Conservation (phyloP, 2,888 invertebrate genomes). For the Neuroscelio doddi region DNA sequence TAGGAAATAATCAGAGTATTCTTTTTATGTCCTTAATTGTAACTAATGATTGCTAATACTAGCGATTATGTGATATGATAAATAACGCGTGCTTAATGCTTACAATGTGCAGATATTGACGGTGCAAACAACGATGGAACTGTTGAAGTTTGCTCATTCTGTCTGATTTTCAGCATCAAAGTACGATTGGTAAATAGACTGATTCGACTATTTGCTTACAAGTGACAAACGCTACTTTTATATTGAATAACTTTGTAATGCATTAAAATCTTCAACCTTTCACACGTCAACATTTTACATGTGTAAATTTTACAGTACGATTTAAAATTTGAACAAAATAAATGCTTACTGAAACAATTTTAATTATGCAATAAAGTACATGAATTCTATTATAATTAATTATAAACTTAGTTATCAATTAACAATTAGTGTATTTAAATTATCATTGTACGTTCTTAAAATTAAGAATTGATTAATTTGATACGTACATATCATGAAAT, state of each 20-base stretch:
- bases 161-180: slow-evolving; percentile 54
- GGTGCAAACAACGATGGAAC: slow-evolving; percentile 48
- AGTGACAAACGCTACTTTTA: background rate
- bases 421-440: no score
- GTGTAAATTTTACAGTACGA: no score
- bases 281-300: background rate
- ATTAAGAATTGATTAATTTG: no score
- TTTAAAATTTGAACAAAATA: no score
- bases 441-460: no score
- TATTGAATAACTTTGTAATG: background rate
- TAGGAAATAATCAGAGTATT: no score
- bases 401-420: no score
- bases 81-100: slow-evolving; percentile 50
- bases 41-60: slow-evolving; percentile 38
- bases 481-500: no score
- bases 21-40: slow-evolving; percentile 6
- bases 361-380: no score
- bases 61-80: slow-evolving; percentile 31
- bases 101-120: slow-evolving; percentile 48
- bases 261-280: background rate
- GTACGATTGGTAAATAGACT: slow-evolving; percentile 38
- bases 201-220: slow-evolving; percentile 27
- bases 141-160: slow-evolving; percentile 47
- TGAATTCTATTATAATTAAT: no score
- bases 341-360: no score